A percentile compares a stretch with the other conserved stretches of the same genome.
These are phyloP conservation scores for Onychostruthus taczanowskii DNA, from an alignment of 2,113 vertebrate genomes.

Conservation along the genomic window DNA sequence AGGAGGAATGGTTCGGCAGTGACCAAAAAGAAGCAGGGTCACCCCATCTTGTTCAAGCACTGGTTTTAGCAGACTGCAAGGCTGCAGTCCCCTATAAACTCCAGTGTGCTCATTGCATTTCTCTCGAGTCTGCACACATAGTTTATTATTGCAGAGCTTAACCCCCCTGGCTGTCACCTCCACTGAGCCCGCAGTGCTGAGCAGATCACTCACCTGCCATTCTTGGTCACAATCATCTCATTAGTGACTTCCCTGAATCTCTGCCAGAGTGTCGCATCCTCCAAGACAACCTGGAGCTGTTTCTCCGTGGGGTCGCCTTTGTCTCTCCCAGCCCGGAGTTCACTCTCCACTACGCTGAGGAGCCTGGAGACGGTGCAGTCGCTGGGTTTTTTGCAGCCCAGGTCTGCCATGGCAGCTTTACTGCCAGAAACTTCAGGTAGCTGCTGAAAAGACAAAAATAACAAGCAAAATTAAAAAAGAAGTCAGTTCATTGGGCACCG, in stretches of 20 bases:
- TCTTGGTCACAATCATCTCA: conserved; percentile 99
- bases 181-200: background rate
- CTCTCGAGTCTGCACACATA: background rate
- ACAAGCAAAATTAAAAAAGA: background rate
- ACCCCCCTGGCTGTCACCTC: background rate
- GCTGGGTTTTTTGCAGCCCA: conserved; percentile 44
- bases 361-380: conserved; percentile 85
- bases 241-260: conserved; percentile 93
- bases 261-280: conserved; percentile 90
- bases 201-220: conserved; percentile 84
- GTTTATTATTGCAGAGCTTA: background rate
- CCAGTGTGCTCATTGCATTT: background rate
- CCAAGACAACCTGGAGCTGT: conserved; percentile 87
- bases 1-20: background rate
- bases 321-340: conserved; percentile 87
- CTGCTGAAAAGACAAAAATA: conserved; percentile 47
- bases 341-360: conserved; percentile 88
- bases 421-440: conserved; percentile 55
- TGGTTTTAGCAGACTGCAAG: background rate
- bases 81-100: background rate
- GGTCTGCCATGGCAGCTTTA: conserved; percentile 59
- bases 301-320: conserved; percentile 95
- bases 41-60: background rate
- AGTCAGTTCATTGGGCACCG: background rate
- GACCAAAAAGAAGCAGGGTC: background rate